phyloP scores from a whole-genome alignment of 2,888 invertebrate genomes.

The Glaucopsyche alexis region DNA sequence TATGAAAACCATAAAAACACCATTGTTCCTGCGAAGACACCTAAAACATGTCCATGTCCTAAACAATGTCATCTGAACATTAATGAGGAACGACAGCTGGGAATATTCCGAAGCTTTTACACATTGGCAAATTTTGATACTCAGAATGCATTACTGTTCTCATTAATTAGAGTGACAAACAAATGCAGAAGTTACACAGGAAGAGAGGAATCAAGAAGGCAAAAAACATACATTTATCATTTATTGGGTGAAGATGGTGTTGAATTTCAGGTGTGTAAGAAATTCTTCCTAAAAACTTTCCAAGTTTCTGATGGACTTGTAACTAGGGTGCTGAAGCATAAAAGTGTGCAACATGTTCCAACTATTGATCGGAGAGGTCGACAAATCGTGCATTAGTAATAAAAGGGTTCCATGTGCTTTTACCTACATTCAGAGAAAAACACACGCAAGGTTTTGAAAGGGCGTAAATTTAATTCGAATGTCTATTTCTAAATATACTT shows the following conservation, averaged over 20 bases:
- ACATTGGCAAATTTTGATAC: constrained; percentile 35
- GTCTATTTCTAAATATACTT: no score
- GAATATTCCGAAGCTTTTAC: constrained; percentile 36
- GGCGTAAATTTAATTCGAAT: no score
- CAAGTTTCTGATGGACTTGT: background rate
- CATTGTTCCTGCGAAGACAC: constrained; percentile 36
- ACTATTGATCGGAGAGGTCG: background rate
- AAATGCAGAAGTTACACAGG: constrained; percentile 34
- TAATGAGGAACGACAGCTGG: constrained; percentile 34
- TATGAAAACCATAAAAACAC: constrained; percentile 35
- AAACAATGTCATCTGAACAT: constrained; percentile 33
- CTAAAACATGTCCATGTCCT: constrained; percentile 35
- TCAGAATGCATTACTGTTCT: constrained; percentile 35
- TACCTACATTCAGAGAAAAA: no score
- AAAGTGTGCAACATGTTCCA: background rate
- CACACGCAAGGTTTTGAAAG: no score
- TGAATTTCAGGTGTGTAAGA: background rate
- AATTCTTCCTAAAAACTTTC: background rate
- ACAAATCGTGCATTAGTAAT: no score
- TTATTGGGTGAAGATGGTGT: background rate
- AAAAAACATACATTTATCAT: constrained; percentile 30
- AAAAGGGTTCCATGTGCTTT: no score
- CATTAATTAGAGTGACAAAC: constrained; percentile 34
- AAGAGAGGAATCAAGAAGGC: constrained; percentile 35
- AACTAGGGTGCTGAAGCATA: background rate